Evolutionary conservation across 2,888 invertebrate genomes (phyloP).

Genomic region (Platycheirus albimanus): DNA sequence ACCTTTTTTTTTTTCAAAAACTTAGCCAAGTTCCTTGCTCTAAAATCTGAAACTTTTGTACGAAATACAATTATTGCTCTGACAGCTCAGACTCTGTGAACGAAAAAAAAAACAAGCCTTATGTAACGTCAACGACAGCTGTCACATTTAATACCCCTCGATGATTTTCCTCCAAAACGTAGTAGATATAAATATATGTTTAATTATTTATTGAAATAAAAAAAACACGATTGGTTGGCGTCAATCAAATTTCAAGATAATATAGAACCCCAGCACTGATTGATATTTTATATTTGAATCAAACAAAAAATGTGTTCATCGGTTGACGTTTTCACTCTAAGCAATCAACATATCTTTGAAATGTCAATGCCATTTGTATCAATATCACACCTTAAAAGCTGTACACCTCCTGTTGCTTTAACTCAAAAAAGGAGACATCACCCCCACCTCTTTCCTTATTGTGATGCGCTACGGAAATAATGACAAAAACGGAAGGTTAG

Average conservation of each 20-base stretch:
- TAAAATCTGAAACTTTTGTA: no score
- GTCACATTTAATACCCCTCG: no score
- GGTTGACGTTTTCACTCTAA: neutral
- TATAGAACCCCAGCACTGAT: neutral
- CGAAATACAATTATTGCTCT: no score
- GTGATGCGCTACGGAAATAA: neutral
- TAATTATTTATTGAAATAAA: no score
- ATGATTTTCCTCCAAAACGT: no score
- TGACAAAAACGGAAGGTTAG: constrained; percentile 9
- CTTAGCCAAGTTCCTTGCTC: no score
- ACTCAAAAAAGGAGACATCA: neutral
- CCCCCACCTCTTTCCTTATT: neutral
- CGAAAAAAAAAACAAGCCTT: no score
- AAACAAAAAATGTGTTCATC: neutral
- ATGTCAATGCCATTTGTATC: neutral
- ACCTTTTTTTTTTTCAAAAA: no score
- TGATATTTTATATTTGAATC: neutral
- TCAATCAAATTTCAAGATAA: neutral
- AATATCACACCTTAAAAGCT: neutral
- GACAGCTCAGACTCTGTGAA: no score
- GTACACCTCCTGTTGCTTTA: constrained; percentile 55
- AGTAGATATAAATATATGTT: no score
- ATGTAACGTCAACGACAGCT: no score
- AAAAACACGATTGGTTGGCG: neutral
- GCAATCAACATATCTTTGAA: neutral